A percentile compares a stretch with the other conserved stretches of the same genome.
Conservation (phyloP, 2,888 invertebrate species). For the Drosophila recens region DNA sequence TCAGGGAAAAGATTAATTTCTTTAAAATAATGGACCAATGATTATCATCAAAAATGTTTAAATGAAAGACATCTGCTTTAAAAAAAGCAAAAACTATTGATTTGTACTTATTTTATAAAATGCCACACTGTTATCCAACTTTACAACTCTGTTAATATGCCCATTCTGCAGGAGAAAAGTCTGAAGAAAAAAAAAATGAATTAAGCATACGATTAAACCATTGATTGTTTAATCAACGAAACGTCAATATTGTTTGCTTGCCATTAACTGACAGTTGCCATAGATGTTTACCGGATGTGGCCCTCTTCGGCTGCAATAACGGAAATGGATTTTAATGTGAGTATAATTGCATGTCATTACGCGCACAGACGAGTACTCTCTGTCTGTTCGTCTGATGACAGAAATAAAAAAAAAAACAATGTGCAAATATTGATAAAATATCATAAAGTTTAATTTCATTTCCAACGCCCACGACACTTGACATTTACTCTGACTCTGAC, state of each 20-base stretch:
- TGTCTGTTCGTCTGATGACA: neutral
- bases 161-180: constrained; percentile 10
- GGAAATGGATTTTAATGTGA: constrained; percentile 75
- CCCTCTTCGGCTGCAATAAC: constrained; percentile 59
- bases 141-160: neutral
- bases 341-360: constrained; percentile 78
- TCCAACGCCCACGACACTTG: constrained; percentile 28
- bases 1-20: neutral
- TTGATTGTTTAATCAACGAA: constrained; percentile 75
- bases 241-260: constrained; percentile 51
- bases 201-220: constrained; percentile 51
- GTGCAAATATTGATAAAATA: constrained; percentile 59
- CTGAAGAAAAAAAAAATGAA: constrained; percentile 1
- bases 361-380: constrained; percentile 1
- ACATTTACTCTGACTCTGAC: constrained; percentile 20
- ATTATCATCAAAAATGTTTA: neutral
- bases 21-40: neutral
- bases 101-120: neutral
- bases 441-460: constrained; percentile 62
- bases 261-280: constrained; percentile 59
- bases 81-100: neutral
- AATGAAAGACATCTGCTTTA: neutral
- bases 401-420: constrained; percentile 30
- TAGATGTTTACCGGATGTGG: constrained; percentile 62
- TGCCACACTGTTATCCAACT: neutral